phyloP scores from a whole-genome alignment of 2,888 invertebrate genomes.

The Cerastis rubricosa region DNA sequence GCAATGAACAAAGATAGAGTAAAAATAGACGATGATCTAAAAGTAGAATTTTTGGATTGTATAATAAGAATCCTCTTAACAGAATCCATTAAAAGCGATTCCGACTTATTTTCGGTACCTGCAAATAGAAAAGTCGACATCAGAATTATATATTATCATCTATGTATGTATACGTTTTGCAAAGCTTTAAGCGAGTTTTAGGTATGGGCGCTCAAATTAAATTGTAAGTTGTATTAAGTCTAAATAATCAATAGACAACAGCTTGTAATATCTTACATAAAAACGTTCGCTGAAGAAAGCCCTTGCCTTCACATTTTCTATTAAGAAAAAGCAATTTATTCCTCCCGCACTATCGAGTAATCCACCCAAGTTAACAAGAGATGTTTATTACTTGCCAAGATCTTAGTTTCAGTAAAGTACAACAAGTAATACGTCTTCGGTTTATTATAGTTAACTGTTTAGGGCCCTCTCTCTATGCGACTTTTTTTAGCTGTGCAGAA shows the following conservation, averaged over 20 bases:
- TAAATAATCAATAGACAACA: background rate
- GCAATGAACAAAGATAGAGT: background rate
- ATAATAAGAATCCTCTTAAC: background rate
- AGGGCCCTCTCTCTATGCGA: background rate
- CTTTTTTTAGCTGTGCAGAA: background rate
- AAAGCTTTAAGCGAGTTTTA: background rate
- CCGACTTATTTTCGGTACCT: background rate
- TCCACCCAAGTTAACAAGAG: slow-evolving; percentile 14
- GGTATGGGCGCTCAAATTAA: background rate
- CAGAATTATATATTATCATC: too few relatives aligned
- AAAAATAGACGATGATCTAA: background rate
- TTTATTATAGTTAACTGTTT: too few relatives aligned
- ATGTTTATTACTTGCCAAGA: slow-evolving; percentile 34
- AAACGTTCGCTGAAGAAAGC: background rate
- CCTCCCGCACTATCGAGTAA: slow-evolving; percentile 2
- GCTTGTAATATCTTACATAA: too few relatives aligned
- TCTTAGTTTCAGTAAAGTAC: slow-evolving; percentile 2
- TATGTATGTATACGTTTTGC: background rate
- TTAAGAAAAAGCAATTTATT: slow-evolving; percentile 30
- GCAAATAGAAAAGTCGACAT: background rate
- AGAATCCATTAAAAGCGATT: background rate
- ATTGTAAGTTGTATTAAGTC: background rate
- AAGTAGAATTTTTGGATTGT: background rate
- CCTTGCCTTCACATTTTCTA: background rate
- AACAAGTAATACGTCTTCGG: slow-evolving; percentile 8